Evolutionary conservation across 2,797 vertebrate genomes (phyloP).

Genomic region (Manis javanica): DNA sequence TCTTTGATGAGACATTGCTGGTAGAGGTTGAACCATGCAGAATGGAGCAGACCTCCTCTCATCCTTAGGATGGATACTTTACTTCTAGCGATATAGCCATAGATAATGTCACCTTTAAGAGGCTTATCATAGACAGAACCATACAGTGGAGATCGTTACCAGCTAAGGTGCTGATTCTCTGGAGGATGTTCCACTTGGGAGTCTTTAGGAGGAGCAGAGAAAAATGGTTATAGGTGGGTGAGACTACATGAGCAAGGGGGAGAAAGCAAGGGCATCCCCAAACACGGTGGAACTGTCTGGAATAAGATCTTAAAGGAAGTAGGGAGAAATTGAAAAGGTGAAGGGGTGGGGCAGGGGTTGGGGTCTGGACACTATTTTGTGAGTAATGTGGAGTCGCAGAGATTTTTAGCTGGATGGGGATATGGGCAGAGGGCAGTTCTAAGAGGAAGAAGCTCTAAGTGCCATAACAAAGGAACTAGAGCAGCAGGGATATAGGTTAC

Average conservation of each 20-base stretch:
- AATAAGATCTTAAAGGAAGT: slow-evolving; percentile 17
- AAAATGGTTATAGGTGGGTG: neutral
- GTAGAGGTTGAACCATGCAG: neutral
- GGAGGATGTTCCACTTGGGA: neutral
- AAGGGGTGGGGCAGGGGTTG: too few relatives aligned
- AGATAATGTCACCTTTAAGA: neutral
- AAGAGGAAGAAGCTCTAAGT: neutral
- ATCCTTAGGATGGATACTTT: neutral
- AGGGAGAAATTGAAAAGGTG: neutral
- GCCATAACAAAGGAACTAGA: neutral
- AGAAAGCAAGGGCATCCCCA: neutral
- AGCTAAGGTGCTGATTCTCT: neutral
- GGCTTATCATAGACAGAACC: neutral
- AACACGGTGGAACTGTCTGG: neutral
- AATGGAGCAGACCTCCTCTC: neutral
- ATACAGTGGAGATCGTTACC: neutral
- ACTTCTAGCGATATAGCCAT: neutral
- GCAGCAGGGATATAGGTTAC: neutral
- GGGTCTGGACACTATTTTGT: neutral
- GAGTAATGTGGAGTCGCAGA: neutral
- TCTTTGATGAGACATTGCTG: neutral
- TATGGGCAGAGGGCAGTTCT: neutral
- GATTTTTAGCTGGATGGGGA: neutral
- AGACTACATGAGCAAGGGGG: neutral
- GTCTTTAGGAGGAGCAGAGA: neutral